A percentile compares a stretch with the other conserved stretches of the same genome.
These are phyloP conservation scores for Magallana ariakensis DNA, from an alignment of 1,140 invertebrate genomes.

Conservation along the genomic window DNA sequence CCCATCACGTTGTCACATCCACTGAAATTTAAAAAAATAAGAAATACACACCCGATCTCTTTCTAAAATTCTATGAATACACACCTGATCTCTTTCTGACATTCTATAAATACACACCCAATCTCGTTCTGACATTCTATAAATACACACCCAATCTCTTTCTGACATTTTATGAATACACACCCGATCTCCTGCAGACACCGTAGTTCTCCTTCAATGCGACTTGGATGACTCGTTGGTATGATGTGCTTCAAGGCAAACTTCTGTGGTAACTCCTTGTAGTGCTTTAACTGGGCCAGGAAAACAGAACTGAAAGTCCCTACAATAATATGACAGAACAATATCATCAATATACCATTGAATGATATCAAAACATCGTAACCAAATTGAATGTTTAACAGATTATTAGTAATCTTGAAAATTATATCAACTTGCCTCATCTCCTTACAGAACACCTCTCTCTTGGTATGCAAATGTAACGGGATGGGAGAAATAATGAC, in stretches of 20 bases:
- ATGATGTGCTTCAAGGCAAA: conserved; percentile 92
- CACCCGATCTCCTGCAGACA: conserved; percentile 91
- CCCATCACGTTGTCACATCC: conserved; percentile 91
- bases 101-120: too few relatives aligned
- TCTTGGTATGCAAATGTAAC: too few relatives aligned
- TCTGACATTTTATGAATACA: conserved; percentile 83
- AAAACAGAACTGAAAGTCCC: conserved; percentile 92
- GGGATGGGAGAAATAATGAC: too few relatives aligned
- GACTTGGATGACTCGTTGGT: conserved; percentile 88
- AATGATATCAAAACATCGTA: too few relatives aligned
- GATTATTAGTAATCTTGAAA: too few relatives aligned
- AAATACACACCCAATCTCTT: conserved; percentile 88
- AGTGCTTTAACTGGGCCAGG: conserved; percentile 85
- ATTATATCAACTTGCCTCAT: too few relatives aligned
- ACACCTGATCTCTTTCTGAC: too few relatives aligned
- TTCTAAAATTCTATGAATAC: too few relatives aligned
- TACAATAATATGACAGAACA: conserved; percentile 52
- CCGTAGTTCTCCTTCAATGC: conserved; percentile 88
- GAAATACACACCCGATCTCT: not conserved
- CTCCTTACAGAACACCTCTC: too few relatives aligned
- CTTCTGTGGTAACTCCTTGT: conserved; percentile 78
- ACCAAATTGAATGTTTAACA: too few relatives aligned
- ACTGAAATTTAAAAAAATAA: conserved; percentile 82
- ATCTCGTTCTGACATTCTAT: too few relatives aligned
- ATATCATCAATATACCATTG: too few relatives aligned